phyloP scores from a whole-genome alignment of 2,113 vertebrate genomes.

The Cyanocitta stelleri region DNA sequence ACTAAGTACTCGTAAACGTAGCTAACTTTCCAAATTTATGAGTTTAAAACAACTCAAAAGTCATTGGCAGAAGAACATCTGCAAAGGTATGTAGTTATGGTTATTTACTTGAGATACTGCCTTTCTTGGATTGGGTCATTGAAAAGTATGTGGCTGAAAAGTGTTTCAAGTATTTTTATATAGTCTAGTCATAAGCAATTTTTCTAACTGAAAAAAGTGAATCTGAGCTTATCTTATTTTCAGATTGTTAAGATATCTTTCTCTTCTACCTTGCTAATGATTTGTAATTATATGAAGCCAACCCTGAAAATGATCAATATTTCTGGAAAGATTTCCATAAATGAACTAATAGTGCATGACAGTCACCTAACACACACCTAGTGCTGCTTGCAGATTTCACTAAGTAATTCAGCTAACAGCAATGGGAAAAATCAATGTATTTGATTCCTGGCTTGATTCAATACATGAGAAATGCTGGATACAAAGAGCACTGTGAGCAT shows the following conservation, averaged over 20 bases:
- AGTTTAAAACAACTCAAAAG: neutral
- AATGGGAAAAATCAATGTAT: conserved; percentile 14
- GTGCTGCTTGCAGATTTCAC: conserved; percentile 36
- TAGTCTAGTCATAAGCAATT: neutral
- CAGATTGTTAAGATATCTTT: conserved; percentile 10
- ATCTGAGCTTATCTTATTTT: neutral
- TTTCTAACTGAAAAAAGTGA: neutral
- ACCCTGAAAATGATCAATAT: conserved; percentile 24
- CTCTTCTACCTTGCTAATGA: conserved; percentile 9
- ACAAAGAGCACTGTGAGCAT: neutral
- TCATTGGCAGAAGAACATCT: neutral
- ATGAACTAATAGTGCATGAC: conserved; percentile 21
- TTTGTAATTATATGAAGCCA: conserved; percentile 31
- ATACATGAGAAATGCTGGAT: neutral
- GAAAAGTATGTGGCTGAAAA: neutral
- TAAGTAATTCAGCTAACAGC: neutral
- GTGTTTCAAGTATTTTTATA: neutral
- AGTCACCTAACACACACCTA: neutral
- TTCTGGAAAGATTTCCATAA: conserved; percentile 41
- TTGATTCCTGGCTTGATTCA: neutral
- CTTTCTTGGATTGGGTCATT: neutral
- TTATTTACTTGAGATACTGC: neutral
- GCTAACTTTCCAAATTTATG: neutral
- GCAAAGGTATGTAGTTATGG: neutral
- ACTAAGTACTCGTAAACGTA: neutral